Evolutionary conservation across 2,888 invertebrate species (phyloP).

Genomic region (Epicampocera succincta): DNA sequence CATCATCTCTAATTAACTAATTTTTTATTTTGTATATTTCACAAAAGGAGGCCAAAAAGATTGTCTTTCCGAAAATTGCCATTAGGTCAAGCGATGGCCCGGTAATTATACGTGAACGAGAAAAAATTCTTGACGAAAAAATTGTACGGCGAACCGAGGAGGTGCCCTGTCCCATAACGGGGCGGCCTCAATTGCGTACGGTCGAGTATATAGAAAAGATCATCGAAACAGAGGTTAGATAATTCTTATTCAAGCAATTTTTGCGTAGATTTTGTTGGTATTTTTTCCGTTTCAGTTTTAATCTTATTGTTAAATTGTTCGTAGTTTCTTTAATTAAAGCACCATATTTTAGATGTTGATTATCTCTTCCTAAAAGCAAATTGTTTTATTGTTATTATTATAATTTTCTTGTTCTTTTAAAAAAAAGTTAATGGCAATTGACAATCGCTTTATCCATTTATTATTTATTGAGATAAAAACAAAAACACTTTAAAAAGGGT

Average conservation of each 20-base stretch:
- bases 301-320: conserved; percentile 6
- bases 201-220: conserved; percentile 97
- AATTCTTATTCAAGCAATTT: conserved; percentile 19
- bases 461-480: conserved; percentile 9
- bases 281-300: conserved; percentile 38
- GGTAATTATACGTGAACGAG: conserved; percentile 92
- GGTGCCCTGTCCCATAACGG: conserved; percentile 92
- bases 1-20: conserved; percentile 48
- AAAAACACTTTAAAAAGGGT: neutral
- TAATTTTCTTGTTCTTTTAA: neutral
- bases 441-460: conserved; percentile 2
- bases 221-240: conserved; percentile 95
- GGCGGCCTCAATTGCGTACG: conserved; percentile 93
- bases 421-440: neutral
- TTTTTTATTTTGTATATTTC: conserved; percentile 62
- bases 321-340: conserved; percentile 24
- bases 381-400: neutral
- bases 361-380: conserved; percentile 15
- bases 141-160: conserved; percentile 93
- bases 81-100: conserved; percentile 93
- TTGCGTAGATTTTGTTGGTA: conserved; percentile 32
- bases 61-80: conserved; percentile 91
- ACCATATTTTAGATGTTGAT: conserved; percentile 35
- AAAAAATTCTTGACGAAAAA: conserved; percentile 94
- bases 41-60: conserved; percentile 77